Conservation (phyloP, 2,797 vertebrate genomes). For the Siniperca obscura region DNA sequence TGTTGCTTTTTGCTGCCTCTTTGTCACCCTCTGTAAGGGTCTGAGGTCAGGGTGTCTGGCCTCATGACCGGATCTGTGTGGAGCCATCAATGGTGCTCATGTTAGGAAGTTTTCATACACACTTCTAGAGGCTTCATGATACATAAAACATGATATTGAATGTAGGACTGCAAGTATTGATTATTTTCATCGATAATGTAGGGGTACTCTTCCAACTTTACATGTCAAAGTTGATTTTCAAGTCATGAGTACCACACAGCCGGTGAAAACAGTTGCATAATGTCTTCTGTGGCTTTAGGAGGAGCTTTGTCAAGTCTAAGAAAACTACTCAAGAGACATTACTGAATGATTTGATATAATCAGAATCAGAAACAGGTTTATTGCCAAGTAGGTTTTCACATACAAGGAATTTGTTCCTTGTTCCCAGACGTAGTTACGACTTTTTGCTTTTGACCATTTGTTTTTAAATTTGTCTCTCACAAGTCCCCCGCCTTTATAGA, state of each 20-base stretch:
- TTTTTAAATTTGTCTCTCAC: too few relatives aligned
- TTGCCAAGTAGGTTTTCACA: background rate
- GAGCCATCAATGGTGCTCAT: background rate
- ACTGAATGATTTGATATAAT: background rate
- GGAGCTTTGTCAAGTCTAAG: background rate
- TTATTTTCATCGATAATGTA: background rate
- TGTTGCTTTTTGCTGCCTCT: constrained; percentile 37
- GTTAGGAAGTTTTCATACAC: background rate
- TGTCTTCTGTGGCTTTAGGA: background rate
- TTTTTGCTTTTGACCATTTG: too few relatives aligned
- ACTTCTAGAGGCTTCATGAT: background rate
- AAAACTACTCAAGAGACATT: background rate
- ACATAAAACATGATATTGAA: background rate
- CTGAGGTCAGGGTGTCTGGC: constrained; percentile 57
- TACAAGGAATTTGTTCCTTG: background rate
- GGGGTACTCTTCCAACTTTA: background rate
- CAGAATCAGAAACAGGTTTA: background rate
- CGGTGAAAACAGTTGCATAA: background rate
- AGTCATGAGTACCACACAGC: too few relatives aligned
- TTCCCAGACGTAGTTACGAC: background rate
- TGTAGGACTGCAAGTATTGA: background rate
- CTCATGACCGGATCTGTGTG: constrained; percentile 26
- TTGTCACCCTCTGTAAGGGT: constrained; percentile 38
- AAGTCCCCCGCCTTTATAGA: too few relatives aligned
- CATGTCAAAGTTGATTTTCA: background rate